Evolutionary conservation across 2,113 vertebrate genomes (phyloP).

Genomic region (Barbus barbus): DNA sequence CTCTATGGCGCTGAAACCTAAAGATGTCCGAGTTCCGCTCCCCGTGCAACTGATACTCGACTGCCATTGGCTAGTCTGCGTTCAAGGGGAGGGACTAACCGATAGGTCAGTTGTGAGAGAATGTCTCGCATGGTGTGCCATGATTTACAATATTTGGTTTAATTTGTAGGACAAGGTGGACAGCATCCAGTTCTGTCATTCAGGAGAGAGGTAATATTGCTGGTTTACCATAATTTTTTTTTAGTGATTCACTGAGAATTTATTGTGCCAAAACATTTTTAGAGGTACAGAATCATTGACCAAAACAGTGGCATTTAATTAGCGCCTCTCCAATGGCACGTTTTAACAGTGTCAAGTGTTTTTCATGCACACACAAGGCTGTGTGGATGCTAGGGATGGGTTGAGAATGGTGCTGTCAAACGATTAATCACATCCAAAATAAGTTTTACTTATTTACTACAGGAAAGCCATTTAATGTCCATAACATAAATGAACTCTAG

Average conservation of each 20-base stretch:
- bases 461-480: too few species aligned
- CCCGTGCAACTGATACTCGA: too few species aligned
- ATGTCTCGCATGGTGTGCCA: not conserved
- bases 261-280: not conserved
- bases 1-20: too few species aligned
- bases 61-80: too few species aligned
- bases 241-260: not conserved
- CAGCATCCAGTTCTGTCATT: slow-evolving; percentile 95
- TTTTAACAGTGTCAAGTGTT: not conserved
- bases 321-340: not conserved
- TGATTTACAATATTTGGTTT: not conserved
- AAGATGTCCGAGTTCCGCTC: too few species aligned
- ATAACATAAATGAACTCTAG: too few species aligned
- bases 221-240: not conserved
- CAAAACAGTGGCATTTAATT: not conserved
- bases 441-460: too few species aligned
- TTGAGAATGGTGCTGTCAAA: too few species aligned
- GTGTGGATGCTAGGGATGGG: not conserved
- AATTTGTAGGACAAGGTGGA: slow-evolving; percentile 92
- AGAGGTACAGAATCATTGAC: not conserved
- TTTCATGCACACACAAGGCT: not conserved
- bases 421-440: too few species aligned
- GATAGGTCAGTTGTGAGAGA: too few species aligned
- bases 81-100: too few species aligned
- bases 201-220: slow-evolving; percentile 83